A percentile compares a stretch with the other conserved stretches of the same genome.
These are phyloP conservation scores for Alaudala cheleensis DNA, from an alignment of 2,113 vertebrate species.

Conservation along the genomic window DNA sequence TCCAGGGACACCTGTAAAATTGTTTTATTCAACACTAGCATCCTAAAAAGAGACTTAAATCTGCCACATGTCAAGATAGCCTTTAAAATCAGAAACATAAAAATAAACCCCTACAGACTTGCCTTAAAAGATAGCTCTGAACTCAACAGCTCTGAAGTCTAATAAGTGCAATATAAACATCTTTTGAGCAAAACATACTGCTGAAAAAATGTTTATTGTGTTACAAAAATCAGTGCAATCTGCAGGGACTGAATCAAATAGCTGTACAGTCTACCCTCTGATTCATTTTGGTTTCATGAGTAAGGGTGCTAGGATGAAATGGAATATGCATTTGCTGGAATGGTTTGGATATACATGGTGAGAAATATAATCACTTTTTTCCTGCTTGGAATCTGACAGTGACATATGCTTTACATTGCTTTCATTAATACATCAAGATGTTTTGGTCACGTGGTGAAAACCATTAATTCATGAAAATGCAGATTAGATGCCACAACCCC, in stretches of 20 bases:
- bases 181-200: constrained; percentile 37
- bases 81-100: constrained; percentile 25
- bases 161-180: constrained; percentile 37
- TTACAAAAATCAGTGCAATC: constrained; percentile 48
- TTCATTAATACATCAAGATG: constrained; percentile 24
- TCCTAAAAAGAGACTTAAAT: background rate
- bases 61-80: background rate
- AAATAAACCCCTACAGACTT: constrained; percentile 10
- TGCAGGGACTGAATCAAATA: constrained; percentile 23
- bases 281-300: constrained; percentile 42
- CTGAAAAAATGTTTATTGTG: constrained; percentile 36
- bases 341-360: background rate
- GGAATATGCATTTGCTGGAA: constrained; percentile 20
- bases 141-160: constrained; percentile 2
- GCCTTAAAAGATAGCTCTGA: constrained; percentile 6
- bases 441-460: background rate
- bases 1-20: background rate
- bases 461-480: constrained; percentile 36
- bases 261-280: background rate
- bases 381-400: background rate
- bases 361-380: background rate
- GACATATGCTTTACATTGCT: background rate
- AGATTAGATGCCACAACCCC: background rate
- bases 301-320: constrained; percentile 35
- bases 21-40: background rate